These are phyloP conservation scores for Salvator merianae DNA, from an alignment of 2,113 vertebrate genomes.

Conservation along the genomic window DNA sequence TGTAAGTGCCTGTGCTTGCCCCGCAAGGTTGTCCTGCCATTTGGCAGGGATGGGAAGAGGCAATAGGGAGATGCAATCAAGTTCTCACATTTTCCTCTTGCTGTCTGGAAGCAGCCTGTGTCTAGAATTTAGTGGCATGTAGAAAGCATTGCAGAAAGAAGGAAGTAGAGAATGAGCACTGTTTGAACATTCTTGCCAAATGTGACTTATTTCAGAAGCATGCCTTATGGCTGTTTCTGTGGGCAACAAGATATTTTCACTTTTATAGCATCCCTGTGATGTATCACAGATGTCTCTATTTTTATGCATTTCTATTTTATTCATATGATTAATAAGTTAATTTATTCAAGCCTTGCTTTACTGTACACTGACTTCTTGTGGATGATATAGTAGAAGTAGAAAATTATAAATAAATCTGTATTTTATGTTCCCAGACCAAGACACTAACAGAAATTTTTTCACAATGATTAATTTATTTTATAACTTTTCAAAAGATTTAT, in stretches of 20 bases:
- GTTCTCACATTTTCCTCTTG: too few relatives aligned
- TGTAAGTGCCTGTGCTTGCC: too few relatives aligned
- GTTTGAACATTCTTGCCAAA: background rate
- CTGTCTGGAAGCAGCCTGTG: too few relatives aligned
- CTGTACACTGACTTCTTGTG: background rate
- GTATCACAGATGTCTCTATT: background rate
- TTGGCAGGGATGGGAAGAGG: too few relatives aligned
- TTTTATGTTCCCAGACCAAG: too few relatives aligned
- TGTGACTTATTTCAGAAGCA: background rate
- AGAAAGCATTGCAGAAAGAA: too few relatives aligned
- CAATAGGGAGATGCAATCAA: too few relatives aligned
- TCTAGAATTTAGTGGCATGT: too few relatives aligned
- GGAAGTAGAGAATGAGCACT: too few relatives aligned
- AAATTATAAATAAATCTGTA: too few relatives aligned
- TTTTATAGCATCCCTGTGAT: background rate
- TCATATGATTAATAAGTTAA: background rate
- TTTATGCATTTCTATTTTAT: too few relatives aligned
- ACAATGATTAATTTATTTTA: background rate
- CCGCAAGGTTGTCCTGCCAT: too few relatives aligned
- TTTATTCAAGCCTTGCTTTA: background rate
- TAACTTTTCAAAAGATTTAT: slow-evolving; percentile 32
- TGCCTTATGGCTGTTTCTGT: background rate
- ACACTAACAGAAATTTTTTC: background rate
- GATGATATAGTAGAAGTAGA: background rate
- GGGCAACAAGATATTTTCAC: background rate